phyloP scores from a whole-genome alignment of 92 coral and sea anemone species.

The Umimayanthus chanpuru region DNA sequence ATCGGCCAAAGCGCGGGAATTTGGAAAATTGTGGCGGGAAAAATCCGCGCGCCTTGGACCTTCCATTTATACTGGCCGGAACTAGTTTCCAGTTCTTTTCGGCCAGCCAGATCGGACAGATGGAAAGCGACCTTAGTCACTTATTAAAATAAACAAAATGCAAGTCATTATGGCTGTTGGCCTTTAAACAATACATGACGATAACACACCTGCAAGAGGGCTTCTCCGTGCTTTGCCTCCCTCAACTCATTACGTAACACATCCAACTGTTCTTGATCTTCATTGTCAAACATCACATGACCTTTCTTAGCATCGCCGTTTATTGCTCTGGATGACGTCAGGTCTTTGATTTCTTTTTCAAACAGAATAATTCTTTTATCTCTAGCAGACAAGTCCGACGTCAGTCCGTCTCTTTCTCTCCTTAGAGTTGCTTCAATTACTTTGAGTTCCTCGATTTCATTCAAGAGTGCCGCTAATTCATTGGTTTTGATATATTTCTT shows the following conservation, averaged over 20 bases:
- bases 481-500: constrained; percentile 48
- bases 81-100: too few relatives aligned
- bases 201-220: constrained; percentile 59
- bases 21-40: too few relatives aligned
- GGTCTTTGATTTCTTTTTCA: constrained; percentile 60
- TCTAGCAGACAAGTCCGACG: constrained; percentile 61
- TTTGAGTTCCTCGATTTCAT: constrained; percentile 60
- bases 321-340: constrained; percentile 25
- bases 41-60: too few relatives aligned
- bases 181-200: neutral
- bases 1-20: too few relatives aligned
- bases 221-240: constrained; percentile 58
- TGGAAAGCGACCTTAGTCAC: too few relatives aligned
- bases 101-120: too few relatives aligned
- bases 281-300: constrained; percentile 25
- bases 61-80: too few relatives aligned
- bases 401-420: constrained; percentile 76
- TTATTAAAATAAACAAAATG: too few relatives aligned
- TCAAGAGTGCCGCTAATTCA: constrained; percentile 52
- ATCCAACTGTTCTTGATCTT: neutral
- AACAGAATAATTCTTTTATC: constrained; percentile 70
- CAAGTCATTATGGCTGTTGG: neutral
- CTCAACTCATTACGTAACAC: constrained; percentile 53
- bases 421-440: constrained; percentile 56
- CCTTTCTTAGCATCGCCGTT: constrained; percentile 12